Evolutionary conservation across 2,888 invertebrate species (phyloP).

Genomic region (Tinea trinotella): DNA sequence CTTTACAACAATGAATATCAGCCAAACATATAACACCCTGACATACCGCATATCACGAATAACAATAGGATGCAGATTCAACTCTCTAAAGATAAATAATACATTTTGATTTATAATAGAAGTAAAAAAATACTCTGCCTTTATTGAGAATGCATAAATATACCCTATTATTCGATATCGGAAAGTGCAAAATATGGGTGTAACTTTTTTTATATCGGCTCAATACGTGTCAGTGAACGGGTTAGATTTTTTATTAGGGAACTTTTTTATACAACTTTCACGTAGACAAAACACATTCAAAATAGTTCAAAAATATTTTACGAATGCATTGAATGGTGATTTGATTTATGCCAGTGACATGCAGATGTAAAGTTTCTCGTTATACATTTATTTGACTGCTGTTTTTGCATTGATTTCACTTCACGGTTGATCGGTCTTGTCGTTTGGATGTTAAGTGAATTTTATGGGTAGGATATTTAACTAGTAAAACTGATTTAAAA

Average conservation of each 20-base stretch:
- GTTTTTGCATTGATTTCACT: slow-evolving; percentile 59
- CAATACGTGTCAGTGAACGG: slow-evolving; percentile 67
- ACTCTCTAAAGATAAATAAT: slow-evolving; percentile 72
- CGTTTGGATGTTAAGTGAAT: slow-evolving; percentile 14
- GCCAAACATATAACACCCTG: slow-evolving; percentile 67
- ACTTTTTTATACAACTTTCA: slow-evolving; percentile 41
- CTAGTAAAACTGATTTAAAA: background rate
- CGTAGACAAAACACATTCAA: slow-evolving; percentile 53
- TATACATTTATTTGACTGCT: slow-evolving; percentile 64
- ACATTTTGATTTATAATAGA: slow-evolving; percentile 72
- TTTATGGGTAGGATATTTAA: slow-evolving; percentile 1
- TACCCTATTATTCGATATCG: slow-evolving; percentile 67
- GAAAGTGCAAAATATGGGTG: slow-evolving; percentile 73
- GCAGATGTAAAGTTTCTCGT: slow-evolving; percentile 46
- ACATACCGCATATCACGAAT: slow-evolving; percentile 68
- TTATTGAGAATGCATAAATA: slow-evolving; percentile 72
- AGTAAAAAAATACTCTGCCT: slow-evolving; percentile 70
- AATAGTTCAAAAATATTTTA: slow-evolving; percentile 70
- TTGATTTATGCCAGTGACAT: slow-evolving; percentile 71
- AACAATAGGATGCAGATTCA: slow-evolving; percentile 71
- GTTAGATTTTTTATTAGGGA: slow-evolving; percentile 54
- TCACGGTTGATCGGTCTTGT: slow-evolving; percentile 60
- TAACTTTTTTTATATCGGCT: slow-evolving; percentile 63
- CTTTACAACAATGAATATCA: background rate
- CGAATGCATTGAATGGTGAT: slow-evolving; percentile 68